Percentiles rank a stretch among this genome's conserved stretches.
Evolutionary conservation across 2,113 vertebrate species (phyloP).

Genomic region (Ariopsis seemanni): DNA sequence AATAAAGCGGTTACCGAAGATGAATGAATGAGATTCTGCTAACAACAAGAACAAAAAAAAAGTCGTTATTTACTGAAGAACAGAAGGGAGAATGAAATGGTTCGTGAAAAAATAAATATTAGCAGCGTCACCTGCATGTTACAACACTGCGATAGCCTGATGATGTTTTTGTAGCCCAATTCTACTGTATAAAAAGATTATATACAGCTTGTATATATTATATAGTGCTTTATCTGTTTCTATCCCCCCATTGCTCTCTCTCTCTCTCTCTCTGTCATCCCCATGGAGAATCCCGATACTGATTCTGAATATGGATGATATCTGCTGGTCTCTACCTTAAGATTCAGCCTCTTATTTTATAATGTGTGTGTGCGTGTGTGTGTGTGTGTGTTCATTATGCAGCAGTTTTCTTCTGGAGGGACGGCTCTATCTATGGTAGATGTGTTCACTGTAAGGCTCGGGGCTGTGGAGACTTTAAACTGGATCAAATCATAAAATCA

Average conservation of each 20-base stretch:
- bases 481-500: constrained; percentile 56
- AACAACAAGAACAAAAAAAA: no score
- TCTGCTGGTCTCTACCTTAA: constrained; percentile 8
- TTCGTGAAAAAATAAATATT: not conserved
- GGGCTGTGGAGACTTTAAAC: constrained; percentile 55
- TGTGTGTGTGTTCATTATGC: constrained; percentile 44
- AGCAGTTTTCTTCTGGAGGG: constrained; percentile 39
- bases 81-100: not conserved
- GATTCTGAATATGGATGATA: constrained; percentile 31
- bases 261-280: not conserved
- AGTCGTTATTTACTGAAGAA: not conserved
- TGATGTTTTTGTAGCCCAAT: not conserved
- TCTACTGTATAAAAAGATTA: not conserved
- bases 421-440: constrained; percentile 52
- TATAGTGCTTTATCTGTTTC: not conserved
- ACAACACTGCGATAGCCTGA: not conserved
- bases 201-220: not conserved
- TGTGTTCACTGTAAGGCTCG: constrained; percentile 52
- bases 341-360: constrained; percentile 24
- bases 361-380: constrained; percentile 24
- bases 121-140: not conserved
- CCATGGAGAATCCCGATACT: not conserved
- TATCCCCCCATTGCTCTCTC: not conserved
- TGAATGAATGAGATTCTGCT: not conserved
- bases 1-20: not conserved